Evolutionary conservation across 2,888 invertebrate genomes (phyloP), one percentile per base, ranked within the genome.

Genomic region (Zele albiditarsus): DNA sequence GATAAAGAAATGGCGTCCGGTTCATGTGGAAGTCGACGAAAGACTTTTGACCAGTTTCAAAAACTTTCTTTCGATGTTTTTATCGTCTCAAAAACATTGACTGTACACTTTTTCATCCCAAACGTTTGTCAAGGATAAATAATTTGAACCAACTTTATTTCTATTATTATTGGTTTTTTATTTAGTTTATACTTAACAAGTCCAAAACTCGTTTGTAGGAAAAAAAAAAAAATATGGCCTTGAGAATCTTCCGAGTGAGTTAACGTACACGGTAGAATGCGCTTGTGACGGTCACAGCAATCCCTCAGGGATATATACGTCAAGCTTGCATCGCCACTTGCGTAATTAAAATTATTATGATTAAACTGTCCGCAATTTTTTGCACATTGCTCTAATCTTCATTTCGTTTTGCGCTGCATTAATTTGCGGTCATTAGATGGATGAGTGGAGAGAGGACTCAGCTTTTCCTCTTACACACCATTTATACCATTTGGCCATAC

Each of bases 331-430:
- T 69, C 62, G 16, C 46, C 66, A 77, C 70, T 75, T 66, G 78
- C 53, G 77, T 80, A 83, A 84, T 85, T 83, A 82, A 76, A 84
- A 84, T 83, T 82, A 85, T 85, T 83, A 84, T 83, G 85, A 85
- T 84, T 83, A 84, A 85, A 80, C 76, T 77, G 78, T 77, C 73
- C 75, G 74, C 77, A 67, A 71, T 70, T 63, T 62, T 66, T 23
- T 38, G 60, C 62, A 42, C 20, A 20, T 60, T 66, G 73, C 78
- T 71, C 80, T 82, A 79, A 81, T 82, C 76, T 76, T 68, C 73
- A 62, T 77, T 78, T 53, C 58, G 42, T 49, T 33, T 71, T 60
- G 28, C 60, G 46, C 63, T 4, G 60, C 70, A 69, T 74, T 77
- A 74, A 77, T 76, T 80, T 46, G 25, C 16, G 27, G 27, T 28